These are phyloP conservation scores for Nomada lathburiana DNA, from an alignment of 2,888 invertebrate genomes.

Conservation along the genomic window DNA sequence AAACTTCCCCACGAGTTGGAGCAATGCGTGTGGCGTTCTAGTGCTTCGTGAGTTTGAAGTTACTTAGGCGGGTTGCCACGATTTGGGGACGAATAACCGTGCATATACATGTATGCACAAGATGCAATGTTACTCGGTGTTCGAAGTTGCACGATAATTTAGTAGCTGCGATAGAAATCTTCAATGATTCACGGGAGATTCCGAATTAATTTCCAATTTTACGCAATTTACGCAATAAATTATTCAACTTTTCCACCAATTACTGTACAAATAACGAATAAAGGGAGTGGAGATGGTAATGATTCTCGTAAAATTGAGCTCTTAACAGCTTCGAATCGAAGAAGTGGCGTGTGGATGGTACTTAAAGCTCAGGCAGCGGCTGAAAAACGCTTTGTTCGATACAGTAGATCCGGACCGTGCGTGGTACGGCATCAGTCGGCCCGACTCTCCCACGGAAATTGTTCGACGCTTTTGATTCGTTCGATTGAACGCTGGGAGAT, in stretches of 20 bases:
- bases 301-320: neutral
- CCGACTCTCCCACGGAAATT: conserved; percentile 34
- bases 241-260: no score
- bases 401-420: conserved; percentile 31
- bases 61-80: neutral
- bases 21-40: neutral
- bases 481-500: conserved; percentile 39
- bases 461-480: conserved; percentile 42
- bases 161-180: neutral
- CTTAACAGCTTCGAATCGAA: neutral
- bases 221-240: no score
- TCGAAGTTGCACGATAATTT: neutral
- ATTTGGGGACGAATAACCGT: neutral
- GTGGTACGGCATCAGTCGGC: conserved; percentile 32
- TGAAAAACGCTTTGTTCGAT: conserved; percentile 30
- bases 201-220: no score
- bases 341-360: conserved; percentile 14
- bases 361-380: conserved; percentile 17
- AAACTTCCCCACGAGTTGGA: neutral
- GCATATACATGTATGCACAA: neutral
- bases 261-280: no score
- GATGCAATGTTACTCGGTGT: neutral
- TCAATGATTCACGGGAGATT: no score
- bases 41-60: neutral
- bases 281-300: neutral